Conservation (phyloP, 2,797 vertebrate species). For the Labroides dimidiatus region DNA sequence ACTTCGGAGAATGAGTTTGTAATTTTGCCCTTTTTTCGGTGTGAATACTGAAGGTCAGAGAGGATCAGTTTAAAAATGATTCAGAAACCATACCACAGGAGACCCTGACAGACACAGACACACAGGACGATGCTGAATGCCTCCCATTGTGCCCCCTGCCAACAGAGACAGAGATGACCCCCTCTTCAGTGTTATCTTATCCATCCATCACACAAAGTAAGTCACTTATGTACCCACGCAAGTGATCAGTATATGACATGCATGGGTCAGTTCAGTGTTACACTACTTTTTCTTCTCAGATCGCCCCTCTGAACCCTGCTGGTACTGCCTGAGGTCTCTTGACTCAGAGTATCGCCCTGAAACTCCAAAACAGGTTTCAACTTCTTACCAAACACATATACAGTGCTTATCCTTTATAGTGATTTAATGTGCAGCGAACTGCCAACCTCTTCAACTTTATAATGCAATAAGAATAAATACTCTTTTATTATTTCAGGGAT, state of each 20-base stretch:
- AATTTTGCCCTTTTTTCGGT: constrained; percentile 17
- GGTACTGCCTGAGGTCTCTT: constrained; percentile 82
- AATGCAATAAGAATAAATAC: background rate
- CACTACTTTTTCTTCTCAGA: constrained; percentile 56
- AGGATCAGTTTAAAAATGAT: constrained; percentile 38
- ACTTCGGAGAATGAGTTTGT: background rate
- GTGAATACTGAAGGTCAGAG: constrained; percentile 39
- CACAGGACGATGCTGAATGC: constrained; percentile 40
- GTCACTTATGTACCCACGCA: background rate
- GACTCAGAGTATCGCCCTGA: constrained; percentile 73
- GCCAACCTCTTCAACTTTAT: background rate
- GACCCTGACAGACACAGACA: constrained; percentile 30
- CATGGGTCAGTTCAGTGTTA: background rate
- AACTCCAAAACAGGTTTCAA: constrained; percentile 74
- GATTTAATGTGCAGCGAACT: background rate
- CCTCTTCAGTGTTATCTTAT: constrained; percentile 46
- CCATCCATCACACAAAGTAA: constrained; percentile 53
- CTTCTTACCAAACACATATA: constrained; percentile 5
- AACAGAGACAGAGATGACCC: constrained; percentile 46
- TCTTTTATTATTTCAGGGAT: background rate
- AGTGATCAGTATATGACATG: background rate
- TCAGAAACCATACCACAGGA: constrained; percentile 45
- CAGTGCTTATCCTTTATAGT: background rate
- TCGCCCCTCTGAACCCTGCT: constrained; percentile 73
- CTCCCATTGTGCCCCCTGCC: constrained; percentile 44